These are phyloP conservation scores for Polyploca ridens DNA, from an alignment of 2,888 invertebrate genomes.

Conservation along the genomic window DNA sequence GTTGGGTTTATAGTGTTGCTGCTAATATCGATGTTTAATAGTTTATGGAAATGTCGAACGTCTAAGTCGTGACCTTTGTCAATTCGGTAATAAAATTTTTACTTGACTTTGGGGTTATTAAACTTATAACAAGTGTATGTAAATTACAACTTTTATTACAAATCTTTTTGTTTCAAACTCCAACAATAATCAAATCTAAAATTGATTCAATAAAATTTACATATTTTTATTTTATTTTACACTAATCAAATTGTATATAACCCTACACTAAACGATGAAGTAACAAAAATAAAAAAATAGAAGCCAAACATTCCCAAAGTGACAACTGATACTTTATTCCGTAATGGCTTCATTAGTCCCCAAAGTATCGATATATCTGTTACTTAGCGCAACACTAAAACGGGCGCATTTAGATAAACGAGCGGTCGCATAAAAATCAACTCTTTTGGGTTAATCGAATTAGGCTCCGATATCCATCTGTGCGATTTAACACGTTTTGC, in stretches of 20 bases:
- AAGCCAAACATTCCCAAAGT: neutral
- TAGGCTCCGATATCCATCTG: conserved; percentile 78
- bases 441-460: conserved; percentile 82
- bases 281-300: conserved; percentile 9
- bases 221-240: too few relatives aligned
- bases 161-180: neutral
- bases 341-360: conserved; percentile 14
- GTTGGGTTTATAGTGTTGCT: conserved; percentile 55
- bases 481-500: conserved; percentile 82
- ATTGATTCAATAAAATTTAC: neutral
- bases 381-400: conserved; percentile 50
- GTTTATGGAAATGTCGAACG: neutral
- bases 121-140: neutral
- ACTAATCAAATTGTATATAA: neutral
- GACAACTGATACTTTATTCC: conserved; percentile 25
- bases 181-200: neutral
- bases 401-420: conserved; percentile 74
- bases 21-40: conserved; percentile 34
- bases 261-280: neutral
- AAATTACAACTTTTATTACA: neutral
- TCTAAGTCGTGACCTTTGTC: neutral
- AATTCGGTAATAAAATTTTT: neutral
- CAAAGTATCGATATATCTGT: conserved; percentile 14
- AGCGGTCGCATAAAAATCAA: conserved; percentile 80
- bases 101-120: neutral